Evolutionary conservation across 2,797 vertebrate species (phyloP).

Genomic region (Dromococcyx pavoninus): DNA sequence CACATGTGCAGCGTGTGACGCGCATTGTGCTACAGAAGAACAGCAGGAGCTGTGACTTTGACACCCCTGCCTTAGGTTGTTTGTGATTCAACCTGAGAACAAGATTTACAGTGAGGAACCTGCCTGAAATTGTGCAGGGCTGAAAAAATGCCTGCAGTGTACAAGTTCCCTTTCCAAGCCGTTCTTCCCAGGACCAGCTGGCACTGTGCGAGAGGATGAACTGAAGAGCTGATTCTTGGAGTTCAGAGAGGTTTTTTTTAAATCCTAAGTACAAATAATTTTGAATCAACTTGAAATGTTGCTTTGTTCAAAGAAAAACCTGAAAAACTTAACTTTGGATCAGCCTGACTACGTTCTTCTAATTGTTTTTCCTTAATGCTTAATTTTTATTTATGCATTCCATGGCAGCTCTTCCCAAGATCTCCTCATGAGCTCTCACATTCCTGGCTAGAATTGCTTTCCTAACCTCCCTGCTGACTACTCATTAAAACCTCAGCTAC

Average conservation of each 20-base stretch:
- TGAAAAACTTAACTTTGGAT: background rate
- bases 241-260: background rate
- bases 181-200: background rate
- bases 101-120: background rate
- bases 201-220: background rate
- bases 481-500: background rate
- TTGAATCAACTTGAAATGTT: background rate
- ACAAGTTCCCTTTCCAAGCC: background rate
- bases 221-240: background rate
- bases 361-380: background rate
- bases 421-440: background rate
- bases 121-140: background rate
- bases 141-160: background rate
- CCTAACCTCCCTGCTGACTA: constrained; percentile 11
- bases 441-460: background rate
- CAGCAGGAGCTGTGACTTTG: no score
- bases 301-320: background rate
- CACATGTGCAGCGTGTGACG: no score
- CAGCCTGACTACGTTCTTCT: background rate
- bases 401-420: background rate
- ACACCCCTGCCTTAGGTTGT: no score
- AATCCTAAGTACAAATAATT: background rate
- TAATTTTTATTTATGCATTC: background rate
- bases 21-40: no score
- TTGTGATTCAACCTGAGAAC: background rate